Evolutionary conservation across 2,797 vertebrate species (phyloP).

Genomic region (Schizopygopsis pylzovi): DNA sequence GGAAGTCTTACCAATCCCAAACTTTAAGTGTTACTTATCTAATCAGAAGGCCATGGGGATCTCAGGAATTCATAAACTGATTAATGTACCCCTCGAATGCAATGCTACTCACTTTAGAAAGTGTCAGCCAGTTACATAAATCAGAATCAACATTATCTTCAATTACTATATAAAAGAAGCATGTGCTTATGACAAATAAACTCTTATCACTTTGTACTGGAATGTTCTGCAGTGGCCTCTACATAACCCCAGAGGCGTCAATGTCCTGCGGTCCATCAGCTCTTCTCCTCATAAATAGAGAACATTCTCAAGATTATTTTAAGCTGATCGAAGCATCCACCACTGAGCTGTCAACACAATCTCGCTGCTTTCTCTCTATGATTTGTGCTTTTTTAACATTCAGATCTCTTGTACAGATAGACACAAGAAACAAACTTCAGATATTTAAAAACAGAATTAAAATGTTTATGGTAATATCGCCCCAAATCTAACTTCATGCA

Average conservation of each 20-base stretch:
- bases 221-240: neutral
- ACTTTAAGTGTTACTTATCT: neutral
- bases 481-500: conserved; percentile 24
- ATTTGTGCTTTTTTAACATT: neutral
- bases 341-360: neutral
- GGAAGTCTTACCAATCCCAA: neutral
- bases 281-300: conserved; percentile 13
- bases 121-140: neutral
- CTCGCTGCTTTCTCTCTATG: neutral
- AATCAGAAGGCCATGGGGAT: neutral
- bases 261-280: neutral
- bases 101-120: neutral
- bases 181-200: neutral
- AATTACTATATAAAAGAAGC: neutral
- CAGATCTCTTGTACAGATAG: neutral
- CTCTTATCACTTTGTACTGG: neutral
- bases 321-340: conserved; percentile 29
- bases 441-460: neutral
- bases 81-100: neutral
- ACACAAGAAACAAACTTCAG: conserved; percentile 1
- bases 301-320: conserved; percentile 33
- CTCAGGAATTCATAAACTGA: neutral
- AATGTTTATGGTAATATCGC: conserved; percentile 29
- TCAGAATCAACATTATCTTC: conserved; percentile 7
- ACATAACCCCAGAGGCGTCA: conserved; percentile 4